Evolutionary conservation across 2,888 invertebrate species (phyloP).

Genomic region (Xylota segnis): DNA sequence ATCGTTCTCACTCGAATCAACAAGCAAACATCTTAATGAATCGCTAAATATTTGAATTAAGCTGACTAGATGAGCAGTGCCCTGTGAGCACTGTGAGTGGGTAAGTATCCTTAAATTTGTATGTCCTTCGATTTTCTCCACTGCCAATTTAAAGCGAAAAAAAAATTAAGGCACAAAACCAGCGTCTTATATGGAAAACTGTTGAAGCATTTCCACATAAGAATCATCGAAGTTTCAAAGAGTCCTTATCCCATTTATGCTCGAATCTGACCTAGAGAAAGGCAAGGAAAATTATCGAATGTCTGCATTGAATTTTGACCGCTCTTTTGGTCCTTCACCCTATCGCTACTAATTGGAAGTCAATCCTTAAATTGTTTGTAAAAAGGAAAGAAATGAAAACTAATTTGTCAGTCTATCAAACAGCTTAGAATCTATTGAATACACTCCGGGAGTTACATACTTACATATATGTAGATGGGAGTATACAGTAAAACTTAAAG

Average conservation of each 20-base stretch:
- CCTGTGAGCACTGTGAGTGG: not conserved
- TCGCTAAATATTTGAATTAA: constrained; percentile 30
- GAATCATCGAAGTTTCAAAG: not conserved
- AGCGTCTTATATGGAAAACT: not conserved
- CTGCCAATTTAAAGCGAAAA: too few relatives aligned
- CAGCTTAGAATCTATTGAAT: not conserved
- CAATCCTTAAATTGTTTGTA: not conserved
- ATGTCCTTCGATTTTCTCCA: too few relatives aligned
- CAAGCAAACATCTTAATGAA: constrained; percentile 34
- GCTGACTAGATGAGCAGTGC: constrained; percentile 40
- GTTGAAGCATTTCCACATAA: not conserved
- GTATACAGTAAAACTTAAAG: not conserved
- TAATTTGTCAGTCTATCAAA: not conserved
- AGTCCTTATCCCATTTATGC: not conserved
- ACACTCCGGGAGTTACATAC: too few relatives aligned
- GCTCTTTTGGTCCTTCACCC: too few relatives aligned
- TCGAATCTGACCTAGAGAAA: not conserved
- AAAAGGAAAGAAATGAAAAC: not conserved
- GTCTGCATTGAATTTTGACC: too few relatives aligned
- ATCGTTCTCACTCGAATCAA: too few relatives aligned
- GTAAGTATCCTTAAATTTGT: too few relatives aligned
- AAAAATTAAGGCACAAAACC: not conserved
- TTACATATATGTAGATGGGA: too few relatives aligned
- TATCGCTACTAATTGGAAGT: too few relatives aligned
- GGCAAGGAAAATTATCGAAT: not conserved